Percentiles rank a stretch among this genome's conserved stretches.
phyloP scores from a whole-genome alignment of 64 coral and sea anemone species.

The Stichodactyla mertensii region DNA sequence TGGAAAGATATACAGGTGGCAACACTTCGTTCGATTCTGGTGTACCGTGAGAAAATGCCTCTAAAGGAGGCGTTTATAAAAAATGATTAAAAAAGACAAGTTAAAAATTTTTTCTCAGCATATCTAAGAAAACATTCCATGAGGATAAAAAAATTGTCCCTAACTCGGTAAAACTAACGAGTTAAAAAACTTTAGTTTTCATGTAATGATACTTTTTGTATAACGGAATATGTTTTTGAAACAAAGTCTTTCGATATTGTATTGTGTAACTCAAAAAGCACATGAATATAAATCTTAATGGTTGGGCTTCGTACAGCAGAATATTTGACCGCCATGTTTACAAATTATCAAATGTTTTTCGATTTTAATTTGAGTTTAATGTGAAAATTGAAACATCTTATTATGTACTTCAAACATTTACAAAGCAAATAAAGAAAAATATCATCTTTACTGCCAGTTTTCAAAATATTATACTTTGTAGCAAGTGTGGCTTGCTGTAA shows the following conservation, averaged over 20 bases:
- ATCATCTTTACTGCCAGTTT: background rate
- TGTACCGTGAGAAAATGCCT: background rate
- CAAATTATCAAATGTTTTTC: conserved; percentile 4
- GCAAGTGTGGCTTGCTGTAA: background rate
- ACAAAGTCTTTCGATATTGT: background rate
- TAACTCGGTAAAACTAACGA: no score
- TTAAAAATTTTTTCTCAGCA: no score
- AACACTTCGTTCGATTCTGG: background rate
- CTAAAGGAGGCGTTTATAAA: background rate
- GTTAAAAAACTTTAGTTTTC: background rate
- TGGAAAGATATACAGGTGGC: background rate
- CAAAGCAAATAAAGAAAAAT: background rate
- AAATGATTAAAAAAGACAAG: background rate
- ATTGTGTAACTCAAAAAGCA: background rate
- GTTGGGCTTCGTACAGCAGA: background rate
- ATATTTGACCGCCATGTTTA: background rate
- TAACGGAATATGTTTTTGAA: conserved; percentile 6
- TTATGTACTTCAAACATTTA: conserved; percentile 1
- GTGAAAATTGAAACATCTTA: conserved; percentile 1
- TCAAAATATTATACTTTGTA: conserved; percentile 1
- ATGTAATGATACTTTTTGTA: background rate
- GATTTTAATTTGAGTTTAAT: conserved; percentile 4
- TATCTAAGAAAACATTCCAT: background rate
- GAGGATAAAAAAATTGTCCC: background rate
- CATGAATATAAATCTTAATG: background rate